Evolutionary conservation across 2,113 vertebrate genomes (phyloP).

Genomic region (Aphyosemion australe): DNA sequence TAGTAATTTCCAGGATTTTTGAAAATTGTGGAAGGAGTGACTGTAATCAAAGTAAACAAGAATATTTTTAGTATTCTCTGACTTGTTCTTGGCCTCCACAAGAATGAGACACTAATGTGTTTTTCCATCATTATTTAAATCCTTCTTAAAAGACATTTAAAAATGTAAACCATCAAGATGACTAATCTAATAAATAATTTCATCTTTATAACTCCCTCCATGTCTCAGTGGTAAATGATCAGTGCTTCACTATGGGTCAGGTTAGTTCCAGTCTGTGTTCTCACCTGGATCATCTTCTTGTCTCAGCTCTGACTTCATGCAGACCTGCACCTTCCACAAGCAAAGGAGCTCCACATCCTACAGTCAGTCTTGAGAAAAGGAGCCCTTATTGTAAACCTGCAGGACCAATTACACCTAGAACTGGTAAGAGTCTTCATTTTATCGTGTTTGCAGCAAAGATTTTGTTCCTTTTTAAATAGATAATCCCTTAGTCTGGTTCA

Average conservation of each 20-base stretch:
- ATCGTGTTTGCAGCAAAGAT: too few relatives aligned
- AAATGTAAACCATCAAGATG: not conserved
- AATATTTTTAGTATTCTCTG: not conserved
- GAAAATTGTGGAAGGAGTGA: too few relatives aligned
- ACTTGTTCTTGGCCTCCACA: not conserved
- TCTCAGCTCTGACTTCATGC: slow-evolving; percentile 48
- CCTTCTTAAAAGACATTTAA: not conserved
- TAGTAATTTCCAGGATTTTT: too few relatives aligned
- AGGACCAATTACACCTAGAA: slow-evolving; percentile 5
- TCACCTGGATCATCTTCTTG: slow-evolving; percentile 32
- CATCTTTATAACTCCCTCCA: slow-evolving; percentile 13
- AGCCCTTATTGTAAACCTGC: slow-evolving; percentile 21
- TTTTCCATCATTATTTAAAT: slow-evolving; percentile 3
- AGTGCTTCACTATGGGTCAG: slow-evolving; percentile 33
- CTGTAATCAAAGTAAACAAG: not conserved
- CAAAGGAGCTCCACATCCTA: slow-evolving; percentile 28
- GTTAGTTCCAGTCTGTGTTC: slow-evolving; percentile 19
- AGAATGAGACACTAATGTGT: not conserved
- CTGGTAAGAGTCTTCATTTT: slow-evolving; percentile 51
- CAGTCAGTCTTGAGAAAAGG: slow-evolving; percentile 42
- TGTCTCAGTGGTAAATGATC: not conserved
- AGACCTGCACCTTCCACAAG: slow-evolving; percentile 44
- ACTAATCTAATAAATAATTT: not conserved
- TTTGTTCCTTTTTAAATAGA: too few relatives aligned
- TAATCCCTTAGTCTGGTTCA: too few relatives aligned